Base-by-base conservation (phyloP, 2,113 vertebrate genomes). In the Ciconia stormi region DNA sequence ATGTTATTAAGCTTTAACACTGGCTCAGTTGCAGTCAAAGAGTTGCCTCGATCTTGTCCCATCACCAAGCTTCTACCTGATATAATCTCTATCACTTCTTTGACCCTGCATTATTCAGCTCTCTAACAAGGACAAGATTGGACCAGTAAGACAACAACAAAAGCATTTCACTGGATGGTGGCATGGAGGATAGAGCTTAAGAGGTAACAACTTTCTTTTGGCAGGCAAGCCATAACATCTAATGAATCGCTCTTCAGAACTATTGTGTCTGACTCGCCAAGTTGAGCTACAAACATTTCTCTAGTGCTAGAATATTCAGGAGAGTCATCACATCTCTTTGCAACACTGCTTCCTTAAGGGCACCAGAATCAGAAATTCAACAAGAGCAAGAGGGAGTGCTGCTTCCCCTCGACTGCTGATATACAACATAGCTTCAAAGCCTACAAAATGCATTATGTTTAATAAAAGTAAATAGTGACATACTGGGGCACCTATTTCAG, bases 1-100 rank as follows among this genome's bases (percentile, higher is more conserved):
- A 34, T 0, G 0, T 11, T 27, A 13, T 32, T 32, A 62, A 66
- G 30, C 50, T 40, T 59, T 13, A 49, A 67, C 36, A 70, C 27
- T 44, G 21, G 30, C 79, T 40, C 65, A n/a, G 34, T 2, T 36
- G 56, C 34, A 11, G 11, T 6, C 44, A 36, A 46, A 90, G 82
- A 61, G 0, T 8, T 29, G 25, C 46, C 50, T 25, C 0, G 1
- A 40, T 40, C 40, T 61, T 56, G 20, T n/a, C 70, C 59, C n/a
- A 29, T 38, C 34, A 46, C 50, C 34, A 84, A 82, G 42, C 20
- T 55, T 83, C 58, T 61, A 89, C 47, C 16, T 66, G 34, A 18
- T 93, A 83, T 2, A 66, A 50, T 13, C 42, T 58, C 61, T 27
- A 25, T 19, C 69, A 61, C 59, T 78, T 52, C 44, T 87, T 36